phyloP scores from a whole-genome alignment of 2,113 vertebrate species.

The Carassius carassius region DNA sequence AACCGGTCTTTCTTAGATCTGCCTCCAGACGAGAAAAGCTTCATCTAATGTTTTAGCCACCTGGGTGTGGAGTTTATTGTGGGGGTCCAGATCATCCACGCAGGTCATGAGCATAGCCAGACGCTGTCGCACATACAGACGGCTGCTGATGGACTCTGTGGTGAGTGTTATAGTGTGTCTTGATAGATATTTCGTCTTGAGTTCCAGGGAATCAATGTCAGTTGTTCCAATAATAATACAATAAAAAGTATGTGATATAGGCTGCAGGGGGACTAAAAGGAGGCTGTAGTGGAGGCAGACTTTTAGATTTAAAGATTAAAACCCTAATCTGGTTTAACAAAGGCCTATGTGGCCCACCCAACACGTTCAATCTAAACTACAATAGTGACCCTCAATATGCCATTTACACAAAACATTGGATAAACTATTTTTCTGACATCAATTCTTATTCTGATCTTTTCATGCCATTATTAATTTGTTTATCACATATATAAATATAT shows the following conservation, averaged over 20 bases:
- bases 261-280: background rate
- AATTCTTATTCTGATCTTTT: no score
- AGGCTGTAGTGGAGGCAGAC: background rate
- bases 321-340: constrained; percentile 5
- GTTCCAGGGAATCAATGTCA: background rate
- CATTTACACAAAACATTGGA: background rate
- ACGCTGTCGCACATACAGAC: constrained; percentile 71
- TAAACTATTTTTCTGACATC: no score
- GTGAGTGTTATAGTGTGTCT: background rate
- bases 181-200: background rate
- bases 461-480: no score
- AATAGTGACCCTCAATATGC: background rate
- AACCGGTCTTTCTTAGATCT: constrained; percentile 60
- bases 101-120: constrained; percentile 75
- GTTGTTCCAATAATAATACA: background rate
- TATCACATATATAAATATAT: no score
- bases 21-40: constrained; percentile 73
- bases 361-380: background rate
- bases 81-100: constrained; percentile 72
- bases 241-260: background rate
- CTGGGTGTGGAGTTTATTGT: constrained; percentile 69
- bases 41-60: constrained; percentile 74
- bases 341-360: background rate
- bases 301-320: constrained; percentile 23
- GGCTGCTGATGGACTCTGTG: constrained; percentile 66